These are phyloP conservation scores for Eulemur macaco DNA, from an alignment of 2,113 vertebrate genomes.

Conservation along the genomic window DNA sequence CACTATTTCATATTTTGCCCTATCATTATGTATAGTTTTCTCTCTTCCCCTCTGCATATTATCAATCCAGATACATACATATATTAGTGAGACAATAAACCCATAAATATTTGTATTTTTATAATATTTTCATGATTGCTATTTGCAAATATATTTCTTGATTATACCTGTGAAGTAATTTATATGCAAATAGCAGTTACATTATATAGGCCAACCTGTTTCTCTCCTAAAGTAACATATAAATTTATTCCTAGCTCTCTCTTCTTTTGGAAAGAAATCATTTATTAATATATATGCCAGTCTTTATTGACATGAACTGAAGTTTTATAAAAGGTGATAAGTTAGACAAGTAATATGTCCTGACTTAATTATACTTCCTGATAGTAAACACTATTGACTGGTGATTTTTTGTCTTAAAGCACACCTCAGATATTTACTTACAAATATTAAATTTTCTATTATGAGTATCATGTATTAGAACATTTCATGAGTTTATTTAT, in stretches of 20 bases:
- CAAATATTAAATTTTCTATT: constrained; percentile 6
- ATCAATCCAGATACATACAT: not conserved
- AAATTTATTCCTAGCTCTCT: constrained; percentile 30
- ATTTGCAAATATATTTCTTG: constrained; percentile 55
- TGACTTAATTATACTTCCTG: not conserved
- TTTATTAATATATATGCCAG: not conserved
- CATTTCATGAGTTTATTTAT: not conserved
- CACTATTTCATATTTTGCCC: not conserved
- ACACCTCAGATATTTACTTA: not conserved
- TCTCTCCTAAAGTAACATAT: constrained; percentile 49
- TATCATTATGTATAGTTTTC: not conserved
- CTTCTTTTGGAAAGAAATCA: constrained; percentile 14
- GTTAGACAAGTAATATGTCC: not conserved
- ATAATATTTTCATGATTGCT: constrained; percentile 54
- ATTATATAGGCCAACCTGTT: constrained; percentile 30
- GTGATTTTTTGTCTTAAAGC: constrained; percentile 17
- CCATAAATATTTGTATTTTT: constrained; percentile 59
- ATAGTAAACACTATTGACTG: not conserved
- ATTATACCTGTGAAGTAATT: constrained; percentile 62
- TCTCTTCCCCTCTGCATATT: not conserved
- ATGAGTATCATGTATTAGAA: not conserved
- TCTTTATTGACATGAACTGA: constrained; percentile 10
- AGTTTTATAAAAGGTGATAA: constrained; percentile 10
- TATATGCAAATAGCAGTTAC: constrained; percentile 60
- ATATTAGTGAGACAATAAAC: constrained; percentile 42